Percentiles rank a stretch among this genome's conserved stretches.
phyloP scores from a whole-genome alignment of 2,797 vertebrate species.

The Serranus cabrilla region DNA sequence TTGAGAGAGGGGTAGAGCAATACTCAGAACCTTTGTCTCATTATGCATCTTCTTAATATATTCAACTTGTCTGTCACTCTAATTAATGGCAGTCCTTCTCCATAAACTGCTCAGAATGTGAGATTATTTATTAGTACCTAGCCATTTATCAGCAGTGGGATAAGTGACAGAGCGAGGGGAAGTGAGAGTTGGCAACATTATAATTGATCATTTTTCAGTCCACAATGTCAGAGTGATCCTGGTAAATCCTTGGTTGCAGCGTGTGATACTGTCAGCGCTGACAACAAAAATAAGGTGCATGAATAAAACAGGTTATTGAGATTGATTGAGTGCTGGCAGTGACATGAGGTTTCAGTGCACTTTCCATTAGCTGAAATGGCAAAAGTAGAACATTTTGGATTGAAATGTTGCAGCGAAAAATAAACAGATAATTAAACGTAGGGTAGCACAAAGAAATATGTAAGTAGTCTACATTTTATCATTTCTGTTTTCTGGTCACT shows the following conservation, averaged over 20 bases:
- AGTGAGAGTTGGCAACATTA: constrained; percentile 72
- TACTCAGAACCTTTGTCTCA: constrained; percentile 41
- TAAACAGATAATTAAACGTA: constrained; percentile 38
- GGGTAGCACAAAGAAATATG: constrained; percentile 5
- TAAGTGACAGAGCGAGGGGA: constrained; percentile 66
- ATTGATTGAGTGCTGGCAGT: constrained; percentile 60
- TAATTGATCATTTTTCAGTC: constrained; percentile 82
- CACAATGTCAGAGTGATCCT: constrained; percentile 67
- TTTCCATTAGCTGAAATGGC: constrained; percentile 45
- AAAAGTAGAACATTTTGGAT: constrained; percentile 45
- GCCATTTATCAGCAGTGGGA: constrained; percentile 70
- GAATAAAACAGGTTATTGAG: constrained; percentile 67
- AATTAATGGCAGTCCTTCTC: constrained; percentile 70
- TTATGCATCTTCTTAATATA: constrained; percentile 63
- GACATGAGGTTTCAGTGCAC: constrained; percentile 36
- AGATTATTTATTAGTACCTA: constrained; percentile 72
- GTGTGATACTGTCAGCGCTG: constrained; percentile 64
- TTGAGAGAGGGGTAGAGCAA: constrained; percentile 25
- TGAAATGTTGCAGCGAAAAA: constrained; percentile 25
- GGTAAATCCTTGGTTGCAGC: constrained; percentile 63
- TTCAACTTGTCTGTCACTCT: constrained; percentile 70
- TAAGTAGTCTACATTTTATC: neutral
- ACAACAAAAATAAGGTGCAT: constrained; percentile 70
- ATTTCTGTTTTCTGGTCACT: constrained; percentile 12
- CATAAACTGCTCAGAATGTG: constrained; percentile 60